phyloP scores from a whole-genome alignment of 2,888 invertebrate species.

The Syritta pipiens region DNA sequence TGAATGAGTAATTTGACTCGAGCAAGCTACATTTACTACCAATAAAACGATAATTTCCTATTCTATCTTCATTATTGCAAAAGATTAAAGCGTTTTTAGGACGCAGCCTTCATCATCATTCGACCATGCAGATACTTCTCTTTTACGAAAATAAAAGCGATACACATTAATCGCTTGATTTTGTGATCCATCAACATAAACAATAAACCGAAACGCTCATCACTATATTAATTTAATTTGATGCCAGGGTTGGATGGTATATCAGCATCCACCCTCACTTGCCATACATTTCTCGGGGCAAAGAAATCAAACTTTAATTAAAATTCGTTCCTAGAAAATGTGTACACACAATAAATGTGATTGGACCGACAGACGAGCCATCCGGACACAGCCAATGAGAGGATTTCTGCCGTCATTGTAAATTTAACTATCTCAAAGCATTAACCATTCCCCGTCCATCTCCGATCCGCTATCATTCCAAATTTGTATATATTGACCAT shows the following conservation, averaged over 20 bases:
- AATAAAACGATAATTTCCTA: slow-evolving; percentile 7
- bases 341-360: slow-evolving; percentile 10
- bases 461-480: too few relatives aligned
- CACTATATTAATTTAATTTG: slow-evolving; percentile 44
- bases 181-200: slow-evolving; percentile 54
- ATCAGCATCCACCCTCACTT: neutral
- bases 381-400: neutral
- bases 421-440: slow-evolving; percentile 50
- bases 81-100: slow-evolving; percentile 7
- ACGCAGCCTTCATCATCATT: slow-evolving; percentile 12
- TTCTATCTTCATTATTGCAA: slow-evolving; percentile 10
- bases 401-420: slow-evolving; percentile 31
- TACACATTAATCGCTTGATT: slow-evolving; percentile 46
- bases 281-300: neutral
- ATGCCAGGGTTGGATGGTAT: too few relatives aligned
- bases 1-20: neutral
- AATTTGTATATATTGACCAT: slow-evolving; percentile 60
- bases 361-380: neutral
- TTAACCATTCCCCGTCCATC: slow-evolving; percentile 46
- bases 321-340: slow-evolving; percentile 40
- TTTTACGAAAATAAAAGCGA: neutral
- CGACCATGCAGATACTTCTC: slow-evolving; percentile 13
- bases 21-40: neutral
- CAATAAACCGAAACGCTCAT: slow-evolving; percentile 36
- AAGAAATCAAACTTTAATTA: slow-evolving; percentile 59